Evolutionary conservation across 2,888 invertebrate species (phyloP).

Genomic region (Criorhina ranunculi): DNA sequence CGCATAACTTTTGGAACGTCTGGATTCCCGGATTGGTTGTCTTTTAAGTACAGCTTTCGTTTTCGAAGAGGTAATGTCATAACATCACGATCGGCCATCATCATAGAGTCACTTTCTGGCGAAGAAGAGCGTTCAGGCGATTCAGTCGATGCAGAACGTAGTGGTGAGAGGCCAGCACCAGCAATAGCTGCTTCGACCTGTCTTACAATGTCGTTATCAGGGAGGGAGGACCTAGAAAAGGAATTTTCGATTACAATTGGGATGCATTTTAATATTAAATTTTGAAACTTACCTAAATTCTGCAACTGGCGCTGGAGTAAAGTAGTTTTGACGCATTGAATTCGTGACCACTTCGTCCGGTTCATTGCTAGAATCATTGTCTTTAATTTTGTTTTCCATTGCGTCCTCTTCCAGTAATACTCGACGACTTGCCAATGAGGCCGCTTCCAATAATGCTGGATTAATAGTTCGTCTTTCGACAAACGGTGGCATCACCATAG

Average conservation of each 20-base stretch:
- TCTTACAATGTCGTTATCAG: slow-evolving; percentile 85
- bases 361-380: slow-evolving; percentile 76
- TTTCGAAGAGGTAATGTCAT: slow-evolving; percentile 91
- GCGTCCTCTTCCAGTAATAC: slow-evolving; percentile 66
- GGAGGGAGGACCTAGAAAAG: slow-evolving; percentile 81
- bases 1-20: slow-evolving; percentile 83
- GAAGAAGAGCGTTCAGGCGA: slow-evolving; percentile 85
- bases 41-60: slow-evolving; percentile 90
- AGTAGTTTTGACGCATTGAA: slow-evolving; percentile 80
- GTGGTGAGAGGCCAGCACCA: slow-evolving; percentile 86
- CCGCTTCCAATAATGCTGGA: slow-evolving; percentile 84
- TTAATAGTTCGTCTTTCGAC: slow-evolving; percentile 81
- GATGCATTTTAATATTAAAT: background rate
- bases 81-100: slow-evolving; percentile 86
- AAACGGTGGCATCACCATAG: slow-evolving; percentile 49
- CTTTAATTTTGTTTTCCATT: background rate
- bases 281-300: slow-evolving; percentile 83
- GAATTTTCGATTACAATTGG: background rate
- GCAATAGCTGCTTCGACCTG: slow-evolving; percentile 88
- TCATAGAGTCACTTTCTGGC: slow-evolving; percentile 86
- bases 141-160: slow-evolving; percentile 86
- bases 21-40: slow-evolving; percentile 85
- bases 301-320: slow-evolving; percentile 82
- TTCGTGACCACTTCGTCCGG: slow-evolving; percentile 76
- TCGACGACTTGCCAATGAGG: slow-evolving; percentile 82